Conservation (phyloP, 1,140 invertebrate species). For the Papilio xuthus region DNA sequence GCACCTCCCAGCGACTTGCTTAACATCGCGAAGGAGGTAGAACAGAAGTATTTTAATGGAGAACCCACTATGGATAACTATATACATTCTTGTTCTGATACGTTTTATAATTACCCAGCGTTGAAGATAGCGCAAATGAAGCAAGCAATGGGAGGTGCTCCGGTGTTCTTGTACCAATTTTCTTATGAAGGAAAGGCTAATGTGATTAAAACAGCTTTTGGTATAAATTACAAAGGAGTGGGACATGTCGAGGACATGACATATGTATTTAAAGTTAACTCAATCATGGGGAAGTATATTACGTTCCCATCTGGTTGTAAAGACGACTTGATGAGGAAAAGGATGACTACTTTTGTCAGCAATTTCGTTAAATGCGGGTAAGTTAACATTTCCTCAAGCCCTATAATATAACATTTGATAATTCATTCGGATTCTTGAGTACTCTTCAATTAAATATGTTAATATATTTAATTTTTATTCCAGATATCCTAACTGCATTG, state of each 20-base stretch:
- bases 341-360: conserved; percentile 58
- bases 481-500: conserved; percentile 53
- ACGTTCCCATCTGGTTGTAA: conserved; percentile 37
- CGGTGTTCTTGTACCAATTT: conserved; percentile 63
- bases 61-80: conserved; percentile 55
- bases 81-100: conserved; percentile 57
- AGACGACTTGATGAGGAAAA: conserved; percentile 50
- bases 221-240: conserved; percentile 55
- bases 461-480: conserved; percentile 33
- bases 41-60: conserved; percentile 56
- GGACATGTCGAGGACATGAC: conserved; percentile 69
- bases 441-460: too few relatives aligned
- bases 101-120: conserved; percentile 62
- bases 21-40: conserved; percentile 47
- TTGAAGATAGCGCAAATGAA: conserved; percentile 56
- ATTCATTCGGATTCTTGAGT: too few relatives aligned
- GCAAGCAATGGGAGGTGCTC: conserved; percentile 46
- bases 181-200: conserved; percentile 55
- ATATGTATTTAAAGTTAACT: conserved; percentile 61
- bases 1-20: conserved; percentile 42
- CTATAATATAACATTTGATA: too few relatives aligned
- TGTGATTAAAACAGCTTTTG: conserved; percentile 50
- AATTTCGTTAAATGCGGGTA: conserved; percentile 62
- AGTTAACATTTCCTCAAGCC: conserved; percentile 36
- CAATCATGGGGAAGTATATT: conserved; percentile 43